A percentile compares a stretch with the other conserved stretches of the same genome.
phyloP scores from a whole-genome alignment of 2,888 invertebrate species.

The Mamestra brassicae region DNA sequence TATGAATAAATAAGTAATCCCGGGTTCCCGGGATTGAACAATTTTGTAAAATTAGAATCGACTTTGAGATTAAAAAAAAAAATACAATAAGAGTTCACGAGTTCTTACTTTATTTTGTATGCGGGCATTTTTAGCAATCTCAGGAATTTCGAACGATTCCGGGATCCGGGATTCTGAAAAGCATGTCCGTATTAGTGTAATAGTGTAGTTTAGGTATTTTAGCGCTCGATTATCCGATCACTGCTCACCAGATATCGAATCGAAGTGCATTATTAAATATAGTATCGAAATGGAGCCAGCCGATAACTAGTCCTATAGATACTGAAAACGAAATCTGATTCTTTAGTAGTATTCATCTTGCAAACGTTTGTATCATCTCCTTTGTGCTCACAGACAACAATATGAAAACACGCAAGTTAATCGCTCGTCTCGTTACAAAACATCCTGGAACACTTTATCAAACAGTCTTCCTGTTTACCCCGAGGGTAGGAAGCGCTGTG shows the following conservation, averaged over 20 bases:
- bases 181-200: no score
- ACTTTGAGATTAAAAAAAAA: no score
- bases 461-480: constrained; percentile 36
- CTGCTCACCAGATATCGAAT: background rate
- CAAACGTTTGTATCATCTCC: background rate
- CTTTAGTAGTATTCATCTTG: background rate
- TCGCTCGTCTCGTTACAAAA: constrained; percentile 18
- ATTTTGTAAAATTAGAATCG: no score
- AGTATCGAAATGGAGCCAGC: background rate
- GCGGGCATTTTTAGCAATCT: no score
- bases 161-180: no score
- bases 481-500: constrained; percentile 23
- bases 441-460: constrained; percentile 37
- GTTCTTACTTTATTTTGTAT: no score
- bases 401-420: constrained; percentile 14
- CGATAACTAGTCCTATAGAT: background rate
- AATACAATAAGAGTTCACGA: no score
- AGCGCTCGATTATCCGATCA: no score
- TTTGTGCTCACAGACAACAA: constrained; percentile 1
- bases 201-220: no score
- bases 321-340: background rate
- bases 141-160: no score
- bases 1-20: no score
- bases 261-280: background rate
- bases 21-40: no score